A percentile compares a stretch with the other conserved stretches of the same genome.
phyloP scores from a whole-genome alignment of 1,140 invertebrate species.

The Mizuhopecten yessoensis region DNA sequence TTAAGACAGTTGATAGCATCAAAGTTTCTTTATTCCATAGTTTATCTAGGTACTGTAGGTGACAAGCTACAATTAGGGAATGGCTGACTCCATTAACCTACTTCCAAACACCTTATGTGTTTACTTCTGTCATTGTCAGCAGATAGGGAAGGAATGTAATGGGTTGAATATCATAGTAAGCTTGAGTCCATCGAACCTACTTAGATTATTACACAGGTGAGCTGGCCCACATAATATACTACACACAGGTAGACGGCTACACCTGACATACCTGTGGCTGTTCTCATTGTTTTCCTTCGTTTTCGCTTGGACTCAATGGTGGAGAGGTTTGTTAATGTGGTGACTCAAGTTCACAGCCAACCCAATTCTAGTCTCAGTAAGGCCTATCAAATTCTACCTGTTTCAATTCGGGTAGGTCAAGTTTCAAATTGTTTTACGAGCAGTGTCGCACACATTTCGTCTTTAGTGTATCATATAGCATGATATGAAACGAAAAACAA shows the following conservation, averaged over 20 bases:
- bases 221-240: not conserved
- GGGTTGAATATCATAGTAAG: not conserved
- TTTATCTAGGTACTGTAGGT: too few species aligned
- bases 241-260: not conserved
- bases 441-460: not conserved
- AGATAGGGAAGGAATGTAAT: not conserved
- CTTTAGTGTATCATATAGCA: not conserved
- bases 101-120: not conserved
- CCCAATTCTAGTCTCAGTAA: not conserved
- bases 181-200: not conserved
- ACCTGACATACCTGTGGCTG: not conserved
- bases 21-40: too few species aligned
- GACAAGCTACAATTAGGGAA: too few species aligned
- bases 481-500: not conserved
- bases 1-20: too few species aligned
- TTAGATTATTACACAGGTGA: not conserved
- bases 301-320: not conserved
- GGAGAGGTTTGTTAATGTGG: not conserved
- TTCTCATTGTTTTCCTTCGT: not conserved
- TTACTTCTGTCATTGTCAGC: not conserved
- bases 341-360: not conserved
- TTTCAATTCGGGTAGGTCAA: not conserved
- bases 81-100: too few species aligned
- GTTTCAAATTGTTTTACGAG: not conserved
- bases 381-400: not conserved